Evolutionary conservation across 2,888 invertebrate genomes (phyloP).

Genomic region (Resseliella maxima): DNA sequence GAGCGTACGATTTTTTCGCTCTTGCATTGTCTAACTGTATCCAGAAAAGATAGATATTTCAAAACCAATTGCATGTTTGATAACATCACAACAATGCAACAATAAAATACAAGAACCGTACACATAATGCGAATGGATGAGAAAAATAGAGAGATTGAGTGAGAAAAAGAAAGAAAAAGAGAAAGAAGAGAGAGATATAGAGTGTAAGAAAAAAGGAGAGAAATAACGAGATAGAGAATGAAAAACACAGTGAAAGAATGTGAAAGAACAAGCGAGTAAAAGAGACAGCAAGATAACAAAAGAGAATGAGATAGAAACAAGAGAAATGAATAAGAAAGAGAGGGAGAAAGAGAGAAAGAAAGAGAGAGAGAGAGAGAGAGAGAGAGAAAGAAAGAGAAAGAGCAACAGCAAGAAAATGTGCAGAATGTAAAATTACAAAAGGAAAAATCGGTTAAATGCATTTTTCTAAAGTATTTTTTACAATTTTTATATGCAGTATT

Average conservation of each 20-base stretch:
- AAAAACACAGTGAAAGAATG: no score
- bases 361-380: neutral
- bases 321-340: no score
- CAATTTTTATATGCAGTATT: constrained; percentile 24
- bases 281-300: no score
- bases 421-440: neutral
- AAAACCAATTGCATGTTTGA: constrained; percentile 51
- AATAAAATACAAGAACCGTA: constrained; percentile 16
- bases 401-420: neutral
- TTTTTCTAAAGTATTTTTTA: constrained; percentile 10
- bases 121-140: no score
- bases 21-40: constrained; percentile 17
- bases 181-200: neutral
- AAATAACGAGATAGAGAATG: neutral
- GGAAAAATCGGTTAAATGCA: constrained; percentile 50
- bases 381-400: neutral
- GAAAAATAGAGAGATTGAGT: neutral
- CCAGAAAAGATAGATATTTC: constrained; percentile 52
- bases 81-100: constrained; percentile 49
- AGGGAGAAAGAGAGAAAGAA: no score
- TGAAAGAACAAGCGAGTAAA: no score
- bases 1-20: neutral
- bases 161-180: no score
- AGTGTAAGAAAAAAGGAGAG: neutral
- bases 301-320: no score